Evolutionary conservation across 2,888 invertebrate species (phyloP).

Genomic region (Melanargia galathea): DNA sequence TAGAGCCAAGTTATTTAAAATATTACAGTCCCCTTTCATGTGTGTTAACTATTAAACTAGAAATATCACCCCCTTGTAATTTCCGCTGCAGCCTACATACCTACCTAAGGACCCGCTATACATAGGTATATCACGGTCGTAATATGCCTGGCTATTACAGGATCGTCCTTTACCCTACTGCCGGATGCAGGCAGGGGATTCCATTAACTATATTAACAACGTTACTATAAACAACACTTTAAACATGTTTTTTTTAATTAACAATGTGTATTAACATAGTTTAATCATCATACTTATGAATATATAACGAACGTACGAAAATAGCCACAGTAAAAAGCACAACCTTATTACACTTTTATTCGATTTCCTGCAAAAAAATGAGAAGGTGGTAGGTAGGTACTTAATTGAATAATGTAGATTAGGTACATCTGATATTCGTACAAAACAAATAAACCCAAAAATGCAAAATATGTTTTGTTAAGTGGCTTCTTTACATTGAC

Average conservation of each 20-base stretch:
- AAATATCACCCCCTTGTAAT: conserved; percentile 34
- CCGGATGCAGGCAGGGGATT: neutral
- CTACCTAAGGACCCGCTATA: neutral
- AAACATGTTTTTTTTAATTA: conserved; percentile 8
- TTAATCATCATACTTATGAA: neutral
- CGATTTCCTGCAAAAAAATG: too few species aligned
- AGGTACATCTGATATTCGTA: neutral
- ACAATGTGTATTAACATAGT: neutral
- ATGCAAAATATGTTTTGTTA: neutral
- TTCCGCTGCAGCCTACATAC: conserved; percentile 29
- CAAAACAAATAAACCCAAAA: neutral
- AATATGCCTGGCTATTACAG: conserved; percentile 1
- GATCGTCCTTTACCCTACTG: conserved; percentile 7
- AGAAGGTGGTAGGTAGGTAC: neutral
- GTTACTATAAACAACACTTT: neutral
- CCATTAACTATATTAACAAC: conserved; percentile 2
- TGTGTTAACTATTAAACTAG: conserved; percentile 22
- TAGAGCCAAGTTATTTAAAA: conserved; percentile 1
- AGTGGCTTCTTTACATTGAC: conserved; percentile 1
- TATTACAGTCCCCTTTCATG: conserved; percentile 9
- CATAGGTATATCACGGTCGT: conserved; percentile 3
- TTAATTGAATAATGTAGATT: neutral
- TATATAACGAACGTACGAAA: too few species aligned
- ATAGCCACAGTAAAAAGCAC: neutral
- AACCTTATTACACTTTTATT: neutral